Evolutionary conservation across 2,113 vertebrate species (phyloP).

Genomic region (Todiramphus chloris): DNA sequence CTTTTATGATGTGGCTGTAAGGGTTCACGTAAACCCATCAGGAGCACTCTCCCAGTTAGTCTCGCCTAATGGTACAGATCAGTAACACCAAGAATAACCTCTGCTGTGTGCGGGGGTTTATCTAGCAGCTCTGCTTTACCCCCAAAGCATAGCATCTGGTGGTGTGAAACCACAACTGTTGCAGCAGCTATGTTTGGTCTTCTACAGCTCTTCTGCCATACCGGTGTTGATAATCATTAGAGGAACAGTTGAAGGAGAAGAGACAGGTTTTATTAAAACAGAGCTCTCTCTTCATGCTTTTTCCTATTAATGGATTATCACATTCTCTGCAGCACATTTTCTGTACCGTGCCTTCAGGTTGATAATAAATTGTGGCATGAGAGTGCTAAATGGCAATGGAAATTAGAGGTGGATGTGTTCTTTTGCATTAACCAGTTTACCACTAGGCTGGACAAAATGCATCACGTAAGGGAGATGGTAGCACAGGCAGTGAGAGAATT

Average conservation of each 20-base stretch:
- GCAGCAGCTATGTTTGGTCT: neutral
- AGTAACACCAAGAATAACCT: neutral
- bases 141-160: neutral
- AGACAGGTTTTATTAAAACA: neutral
- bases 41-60: neutral
- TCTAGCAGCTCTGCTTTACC: neutral
- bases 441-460: neutral
- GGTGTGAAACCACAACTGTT: neutral
- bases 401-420: neutral
- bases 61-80: rapidly evolving
- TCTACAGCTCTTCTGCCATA: neutral
- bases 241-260: neutral
- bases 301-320: neutral
- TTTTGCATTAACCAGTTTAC: neutral
- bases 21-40: neutral
- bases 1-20: neutral
- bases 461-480: neutral
- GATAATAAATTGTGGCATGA: neutral
- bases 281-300: neutral
- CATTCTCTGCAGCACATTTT: neutral
- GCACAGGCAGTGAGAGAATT: neutral
- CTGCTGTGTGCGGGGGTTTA: rapidly evolving
- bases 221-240: neutral
- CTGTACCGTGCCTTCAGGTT: neutral
- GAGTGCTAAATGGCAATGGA: neutral